Conservation (phyloP, 1,140 invertebrate genomes). For the Drosophila kepulauana region DNA sequence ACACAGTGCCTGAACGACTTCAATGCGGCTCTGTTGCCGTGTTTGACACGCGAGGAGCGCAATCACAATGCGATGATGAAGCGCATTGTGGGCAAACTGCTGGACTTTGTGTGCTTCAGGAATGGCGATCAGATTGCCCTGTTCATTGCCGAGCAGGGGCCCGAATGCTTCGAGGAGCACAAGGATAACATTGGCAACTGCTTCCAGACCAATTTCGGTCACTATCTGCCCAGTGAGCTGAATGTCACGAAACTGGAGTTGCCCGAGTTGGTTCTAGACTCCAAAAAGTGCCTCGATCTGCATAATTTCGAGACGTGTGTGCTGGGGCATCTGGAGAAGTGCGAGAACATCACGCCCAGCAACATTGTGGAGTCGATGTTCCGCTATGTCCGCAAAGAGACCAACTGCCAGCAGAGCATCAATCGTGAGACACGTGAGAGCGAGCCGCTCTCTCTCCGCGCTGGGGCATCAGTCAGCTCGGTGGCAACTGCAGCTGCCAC, state of each 20-base stretch:
- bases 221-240: conserved; percentile 84
- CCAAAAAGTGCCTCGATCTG: conserved; percentile 85
- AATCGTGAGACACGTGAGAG: conserved; percentile 37
- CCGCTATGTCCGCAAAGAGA: conserved; percentile 86
- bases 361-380: conserved; percentile 92
- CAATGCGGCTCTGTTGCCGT: conserved; percentile 87
- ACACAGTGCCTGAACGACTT: conserved; percentile 88
- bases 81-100: conserved; percentile 89
- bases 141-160: conserved; percentile 91
- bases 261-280: conserved; percentile 70
- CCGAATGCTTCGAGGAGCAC: conserved; percentile 89
- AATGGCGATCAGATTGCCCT: conserved; percentile 93
- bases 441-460: neutral
- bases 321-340: conserved; percentile 88
- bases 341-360: conserved; percentile 90
- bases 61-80: conserved; percentile 85
- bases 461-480: neutral
- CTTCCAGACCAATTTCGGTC: conserved; percentile 87
- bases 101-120: conserved; percentile 91
- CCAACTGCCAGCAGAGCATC: conserved; percentile 66
- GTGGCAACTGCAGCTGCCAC: neutral
- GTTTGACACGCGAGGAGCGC: conserved; percentile 87
- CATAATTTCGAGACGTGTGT: conserved; percentile 88
- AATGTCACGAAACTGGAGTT: conserved; percentile 31
- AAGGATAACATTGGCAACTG: conserved; percentile 88